phyloP scores from a whole-genome alignment of 2,888 invertebrate genomes.

The Drosophila picticornis region DNA sequence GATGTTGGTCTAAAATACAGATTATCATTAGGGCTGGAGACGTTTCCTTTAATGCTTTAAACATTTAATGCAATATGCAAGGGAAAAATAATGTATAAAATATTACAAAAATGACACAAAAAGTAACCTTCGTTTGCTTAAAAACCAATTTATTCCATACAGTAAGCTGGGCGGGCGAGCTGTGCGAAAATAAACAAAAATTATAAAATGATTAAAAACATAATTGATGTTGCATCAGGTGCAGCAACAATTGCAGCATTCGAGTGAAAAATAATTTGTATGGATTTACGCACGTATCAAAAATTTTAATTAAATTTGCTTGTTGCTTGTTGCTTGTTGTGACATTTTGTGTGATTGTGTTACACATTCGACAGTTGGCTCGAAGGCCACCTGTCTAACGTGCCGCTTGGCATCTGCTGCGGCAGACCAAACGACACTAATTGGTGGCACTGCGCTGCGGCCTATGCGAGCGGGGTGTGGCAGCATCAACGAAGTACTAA shows the following conservation, averaged over 20 bases:
- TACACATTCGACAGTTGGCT: conserved; percentile 19
- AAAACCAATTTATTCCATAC: not conserved
- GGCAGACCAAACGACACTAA: conserved; percentile 47
- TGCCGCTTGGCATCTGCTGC: conserved; percentile 10
- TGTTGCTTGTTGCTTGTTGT: conserved; percentile 36
- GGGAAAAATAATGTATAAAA: too few relatives aligned
- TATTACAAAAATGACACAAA: not conserved
- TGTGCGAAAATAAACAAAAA: not conserved
- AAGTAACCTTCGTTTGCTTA: not conserved
- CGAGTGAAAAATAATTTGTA: conserved; percentile 52
- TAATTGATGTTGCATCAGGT: conserved; percentile 37
- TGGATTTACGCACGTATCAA: conserved; percentile 56
- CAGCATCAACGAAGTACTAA: not conserved
- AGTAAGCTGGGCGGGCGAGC: not conserved
- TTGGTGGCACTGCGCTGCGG: conserved; percentile 42
- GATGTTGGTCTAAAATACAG: not conserved
- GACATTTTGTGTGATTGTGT: conserved; percentile 30
- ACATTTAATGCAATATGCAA: not conserved
- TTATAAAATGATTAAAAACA: conserved; percentile 30
- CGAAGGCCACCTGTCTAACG: conserved; percentile 24
- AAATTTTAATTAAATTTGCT: conserved; percentile 68
- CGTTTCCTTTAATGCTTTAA: not conserved
- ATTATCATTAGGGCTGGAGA: not conserved
- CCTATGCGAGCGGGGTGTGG: not conserved
- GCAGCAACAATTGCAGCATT: conserved; percentile 21